Evolutionary conservation across 2,113 vertebrate species (phyloP).

Genomic region (Prochilodus magdalenae): DNA sequence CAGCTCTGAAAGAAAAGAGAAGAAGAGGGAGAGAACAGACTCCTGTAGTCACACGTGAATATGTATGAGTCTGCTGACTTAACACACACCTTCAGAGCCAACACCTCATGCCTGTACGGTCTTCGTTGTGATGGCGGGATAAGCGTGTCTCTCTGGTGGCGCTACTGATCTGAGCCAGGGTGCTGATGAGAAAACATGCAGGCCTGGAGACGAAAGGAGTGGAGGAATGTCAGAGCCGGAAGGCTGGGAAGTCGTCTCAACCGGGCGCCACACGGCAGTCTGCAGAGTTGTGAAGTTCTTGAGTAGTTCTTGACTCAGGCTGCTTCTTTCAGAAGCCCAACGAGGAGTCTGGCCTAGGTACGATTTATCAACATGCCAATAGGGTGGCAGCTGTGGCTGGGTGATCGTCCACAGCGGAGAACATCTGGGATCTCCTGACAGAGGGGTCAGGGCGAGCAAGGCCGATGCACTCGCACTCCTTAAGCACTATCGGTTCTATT

Average conservation of each 20-base stretch:
- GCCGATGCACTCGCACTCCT: not conserved
- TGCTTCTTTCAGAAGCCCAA: not conserved
- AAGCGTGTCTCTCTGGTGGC: constrained; percentile 5
- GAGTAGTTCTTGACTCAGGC: too few species aligned
- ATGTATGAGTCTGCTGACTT: not conserved
- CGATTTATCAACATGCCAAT: constrained; percentile 6
- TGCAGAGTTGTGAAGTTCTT: not conserved
- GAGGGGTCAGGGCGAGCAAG: not conserved
- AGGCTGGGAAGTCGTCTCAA: not conserved
- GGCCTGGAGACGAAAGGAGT: not conserved
- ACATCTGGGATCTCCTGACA: not conserved
- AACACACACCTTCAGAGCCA: constrained; percentile 5
- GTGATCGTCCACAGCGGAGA: not conserved
- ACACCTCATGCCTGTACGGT: not conserved
- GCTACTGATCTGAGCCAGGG: constrained; percentile 8
- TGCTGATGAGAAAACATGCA: constrained; percentile 27
- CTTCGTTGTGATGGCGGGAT: not conserved
- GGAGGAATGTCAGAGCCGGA: not conserved
- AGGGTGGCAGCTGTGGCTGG: not conserved
- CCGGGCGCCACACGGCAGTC: not conserved
- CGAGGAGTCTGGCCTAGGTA: not conserved
- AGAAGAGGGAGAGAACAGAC: not conserved
- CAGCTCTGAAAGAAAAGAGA: constrained; percentile 2
- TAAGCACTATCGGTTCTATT: not conserved
- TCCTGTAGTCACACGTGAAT: not conserved